Percentiles rank a stretch among this genome's conserved stretches.
Evolutionary conservation across 2,113 vertebrate genomes (phyloP).

Genomic region (Marmota monax): DNA sequence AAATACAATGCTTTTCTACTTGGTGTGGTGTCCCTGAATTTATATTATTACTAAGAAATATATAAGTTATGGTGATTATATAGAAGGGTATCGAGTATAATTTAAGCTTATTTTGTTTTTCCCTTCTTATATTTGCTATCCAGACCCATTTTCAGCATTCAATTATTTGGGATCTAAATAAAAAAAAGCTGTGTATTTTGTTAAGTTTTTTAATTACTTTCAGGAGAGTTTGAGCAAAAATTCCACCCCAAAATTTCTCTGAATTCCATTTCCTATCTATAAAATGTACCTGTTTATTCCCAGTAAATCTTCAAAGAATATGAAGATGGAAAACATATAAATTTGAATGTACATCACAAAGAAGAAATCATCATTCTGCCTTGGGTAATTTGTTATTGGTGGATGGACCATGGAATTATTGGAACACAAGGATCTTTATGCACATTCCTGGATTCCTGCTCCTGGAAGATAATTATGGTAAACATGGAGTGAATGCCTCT

Average conservation of each 20-base stretch:
- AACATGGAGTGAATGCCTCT: not conserved
- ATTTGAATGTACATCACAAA: not conserved
- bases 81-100: not conserved
- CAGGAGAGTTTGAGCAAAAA: not conserved
- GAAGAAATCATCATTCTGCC: not conserved
- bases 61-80: not conserved
- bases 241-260: not conserved
- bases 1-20: not conserved
- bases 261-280: not conserved
- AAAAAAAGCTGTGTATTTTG: not conserved
- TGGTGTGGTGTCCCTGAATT: not conserved
- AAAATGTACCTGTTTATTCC: not conserved
- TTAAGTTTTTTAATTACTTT: not conserved
- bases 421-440: not conserved
- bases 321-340: not conserved
- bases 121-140: not conserved
- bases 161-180: not conserved
- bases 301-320: not conserved
- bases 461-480: not conserved
- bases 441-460: not conserved
- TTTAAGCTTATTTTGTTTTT: not conserved
- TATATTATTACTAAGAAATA: not conserved
- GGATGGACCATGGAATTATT: not conserved
- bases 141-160: not conserved
- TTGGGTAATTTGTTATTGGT: not conserved